phyloP scores from a whole-genome alignment of 2,113 vertebrate genomes.

The Tragelaphus imberbis region DNA sequence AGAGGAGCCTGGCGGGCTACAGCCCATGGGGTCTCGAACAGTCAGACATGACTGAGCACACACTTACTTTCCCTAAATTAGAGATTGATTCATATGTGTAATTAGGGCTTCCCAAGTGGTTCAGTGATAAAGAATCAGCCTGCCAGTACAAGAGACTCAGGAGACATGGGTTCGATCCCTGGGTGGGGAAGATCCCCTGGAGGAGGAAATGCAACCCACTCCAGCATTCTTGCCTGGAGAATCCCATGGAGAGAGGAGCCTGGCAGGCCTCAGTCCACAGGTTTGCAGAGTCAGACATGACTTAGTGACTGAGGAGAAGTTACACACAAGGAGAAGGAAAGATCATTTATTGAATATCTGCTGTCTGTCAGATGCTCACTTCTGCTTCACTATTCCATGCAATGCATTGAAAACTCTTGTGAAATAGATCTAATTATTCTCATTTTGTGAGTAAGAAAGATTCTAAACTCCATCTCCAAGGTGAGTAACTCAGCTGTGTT shows the following conservation, averaged over 20 bases:
- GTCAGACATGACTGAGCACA: background rate
- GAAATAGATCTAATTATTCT: background rate
- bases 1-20: background rate
- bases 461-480: background rate
- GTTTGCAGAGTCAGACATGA: background rate
- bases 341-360: background rate
- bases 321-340: background rate
- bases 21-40: background rate
- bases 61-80: background rate
- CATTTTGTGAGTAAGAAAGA: background rate
- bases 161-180: background rate
- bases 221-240: background rate
- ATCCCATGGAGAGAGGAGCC: background rate
- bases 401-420: background rate
- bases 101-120: background rate
- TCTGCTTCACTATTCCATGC: background rate
- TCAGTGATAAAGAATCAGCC: background rate
- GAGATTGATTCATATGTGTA: background rate
- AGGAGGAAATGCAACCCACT: background rate
- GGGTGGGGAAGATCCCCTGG: background rate
- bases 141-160: background rate
- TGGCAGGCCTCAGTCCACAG: background rate
- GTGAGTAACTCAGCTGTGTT: background rate
- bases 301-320: background rate
- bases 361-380: background rate